A percentile compares a stretch with the other conserved stretches of the same genome.
phyloP scores from a whole-genome alignment of 2,113 vertebrate species.

The Gymnarchus niloticus region DNA sequence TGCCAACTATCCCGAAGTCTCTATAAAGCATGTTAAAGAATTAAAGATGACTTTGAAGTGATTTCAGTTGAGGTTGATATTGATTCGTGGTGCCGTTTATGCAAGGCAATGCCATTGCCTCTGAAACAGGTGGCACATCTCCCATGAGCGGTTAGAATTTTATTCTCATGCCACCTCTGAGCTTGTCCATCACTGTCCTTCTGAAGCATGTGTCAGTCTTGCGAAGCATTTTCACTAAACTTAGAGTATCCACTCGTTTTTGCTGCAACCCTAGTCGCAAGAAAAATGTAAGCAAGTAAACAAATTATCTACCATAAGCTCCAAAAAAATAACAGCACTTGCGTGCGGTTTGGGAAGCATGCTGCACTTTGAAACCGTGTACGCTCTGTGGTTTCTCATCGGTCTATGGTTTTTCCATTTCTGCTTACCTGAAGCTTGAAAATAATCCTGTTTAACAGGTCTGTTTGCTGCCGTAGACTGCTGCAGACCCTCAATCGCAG shows the following conservation, averaged over 20 bases:
- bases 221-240: neutral
- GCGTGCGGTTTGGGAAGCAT: neutral
- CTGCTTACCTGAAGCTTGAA: neutral
- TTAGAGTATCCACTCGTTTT: neutral
- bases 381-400: neutral
- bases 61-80: conserved; percentile 30
- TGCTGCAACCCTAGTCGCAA: neutral
- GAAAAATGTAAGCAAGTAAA: neutral
- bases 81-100: conserved; percentile 26
- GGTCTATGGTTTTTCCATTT: conserved; percentile 8
- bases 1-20: conserved; percentile 11
- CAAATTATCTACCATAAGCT: neutral
- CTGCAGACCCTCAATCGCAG: neutral
- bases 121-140: conserved; percentile 17
- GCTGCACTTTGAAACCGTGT: neutral
- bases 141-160: conserved; percentile 18
- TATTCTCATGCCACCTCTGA: conserved; percentile 35
- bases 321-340: neutral
- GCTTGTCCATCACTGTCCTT: conserved; percentile 23
- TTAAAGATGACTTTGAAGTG: conserved; percentile 19
- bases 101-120: conserved; percentile 10
- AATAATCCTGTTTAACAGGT: conserved; percentile 19
- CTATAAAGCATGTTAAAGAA: conserved; percentile 15
- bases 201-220: conserved; percentile 15
- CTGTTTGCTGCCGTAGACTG: neutral